Evolutionary conservation across 2,888 invertebrate genomes (phyloP), one percentile per base, ranked within the genome.

Genomic region (Exephanes ischioxanthus): DNA sequence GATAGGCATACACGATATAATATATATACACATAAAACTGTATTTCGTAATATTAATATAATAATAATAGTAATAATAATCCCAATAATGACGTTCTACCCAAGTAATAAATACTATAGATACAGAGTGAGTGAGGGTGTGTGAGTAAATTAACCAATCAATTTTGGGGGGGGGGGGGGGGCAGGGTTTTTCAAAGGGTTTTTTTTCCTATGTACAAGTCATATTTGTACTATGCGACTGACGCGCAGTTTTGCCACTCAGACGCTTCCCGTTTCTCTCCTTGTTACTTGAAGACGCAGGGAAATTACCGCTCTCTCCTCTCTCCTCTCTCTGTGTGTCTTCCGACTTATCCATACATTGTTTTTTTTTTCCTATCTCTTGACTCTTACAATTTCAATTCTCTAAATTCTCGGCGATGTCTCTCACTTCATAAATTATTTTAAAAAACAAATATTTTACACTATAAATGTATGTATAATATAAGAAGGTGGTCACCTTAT

Each of bases 21-120:
- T 85, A 89, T 89, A 88, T 89, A 91, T 90, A 92, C 91, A 92
- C 91, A 91, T 92, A 92, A 93, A 94, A 94, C 92, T 94, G 93
- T 93, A 93, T 94, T 94, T 94, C 92, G 91, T 93, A 93, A 92
- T 93, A 92, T 93, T 93, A 93, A 92, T 93, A 91, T 92, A 89
- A 86, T 92, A 92, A 90, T 90, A 87, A 84, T 92, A 89, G 89
- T 92, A 90, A 91, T 93, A 91, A 93, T 94, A 92, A 93, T 94
- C 94, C 94, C 94, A 93, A 93, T 93, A 94, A 93, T 93, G 93
- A 92, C 92, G 89, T 92, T 92, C 93, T 94, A 94, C 93, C 94
- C 94, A 93, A 92, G 93, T 94, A 94, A 94, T 94, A 94, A 94
- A 94, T 94, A 94, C 94, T 94, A 94, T 93, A 94, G 92, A 93